phyloP scores from a whole-genome alignment of 2,113 vertebrate genomes.

The Bubo bubo region DNA sequence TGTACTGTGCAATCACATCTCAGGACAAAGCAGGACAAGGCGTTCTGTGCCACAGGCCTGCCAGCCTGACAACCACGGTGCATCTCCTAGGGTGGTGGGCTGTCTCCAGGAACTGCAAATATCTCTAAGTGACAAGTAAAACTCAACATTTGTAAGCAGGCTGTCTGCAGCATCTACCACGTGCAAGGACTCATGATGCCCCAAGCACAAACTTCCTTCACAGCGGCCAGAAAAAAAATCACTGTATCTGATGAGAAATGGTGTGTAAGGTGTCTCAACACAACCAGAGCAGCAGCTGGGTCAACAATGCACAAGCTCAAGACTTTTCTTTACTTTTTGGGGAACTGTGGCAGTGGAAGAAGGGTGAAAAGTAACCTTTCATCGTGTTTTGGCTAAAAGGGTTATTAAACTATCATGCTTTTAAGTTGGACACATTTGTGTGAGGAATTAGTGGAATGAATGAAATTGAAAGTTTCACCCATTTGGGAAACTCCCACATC shows the following conservation, averaged over 20 bases:
- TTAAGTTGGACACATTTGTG: not conserved
- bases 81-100: not conserved
- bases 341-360: rapidly evolving
- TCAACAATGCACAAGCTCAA: not conserved
- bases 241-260: not conserved
- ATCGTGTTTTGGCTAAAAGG: not conserved
- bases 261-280: not conserved
- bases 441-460: not conserved
- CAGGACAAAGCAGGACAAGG: not conserved
- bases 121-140: not conserved
- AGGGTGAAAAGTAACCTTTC: not conserved
- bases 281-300: not conserved
- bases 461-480: not conserved
- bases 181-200: rapidly evolving
- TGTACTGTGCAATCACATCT: not conserved
- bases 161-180: not conserved
- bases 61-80: rapidly evolving
- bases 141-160: not conserved
- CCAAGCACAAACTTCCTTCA: not conserved
- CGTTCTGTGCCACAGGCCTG: not conserved
- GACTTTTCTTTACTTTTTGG: not conserved
- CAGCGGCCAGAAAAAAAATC: not conserved
- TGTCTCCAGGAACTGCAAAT: not conserved
- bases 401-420: not conserved
- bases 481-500: not conserved